Evolutionary conservation across 1,140 invertebrate species (phyloP), one percentile per base, ranked within the genome.

Genomic region (Conopomorpha cramerella): DNA sequence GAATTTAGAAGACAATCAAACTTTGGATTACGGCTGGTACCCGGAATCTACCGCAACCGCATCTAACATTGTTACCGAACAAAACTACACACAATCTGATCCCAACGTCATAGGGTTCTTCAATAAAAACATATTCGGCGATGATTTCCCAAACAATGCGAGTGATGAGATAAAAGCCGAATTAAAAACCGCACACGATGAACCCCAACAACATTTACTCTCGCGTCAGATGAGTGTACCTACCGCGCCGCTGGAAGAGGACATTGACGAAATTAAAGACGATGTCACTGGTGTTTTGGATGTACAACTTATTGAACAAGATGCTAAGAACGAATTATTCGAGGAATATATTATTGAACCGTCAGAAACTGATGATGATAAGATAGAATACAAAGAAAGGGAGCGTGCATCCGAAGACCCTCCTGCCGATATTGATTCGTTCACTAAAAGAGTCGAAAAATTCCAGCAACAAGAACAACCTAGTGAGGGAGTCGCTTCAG

Each of bases 311-410:
- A 74, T 74, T 39, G 70, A 74, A 45, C 59, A 61, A 52, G 70
- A 74, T 31, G 70, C 70, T 10, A 72, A 59, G 14, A 60, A 65
- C 43, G 66, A 74, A 18, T 74, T 72, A 38, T 62, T 53, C 38
- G 64, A 70, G 19, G 67, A 70, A 29, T 70, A 56, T 29, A 46
- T 63, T 1, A 62, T 73, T 10, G 66, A 76, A 38, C 68, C 71
- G 13, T 61, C 58, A 2, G 58, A 63, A 50, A 58, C 63, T 1
- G 66, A 71, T 38, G 65, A 70, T 31, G 56, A 65, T 43, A 68
- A 64, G 51, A 62, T 56, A 12, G 63, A 65, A 37, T 52, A 40
- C 31, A 62, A 43, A 36, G 57, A 59, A 44, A 33, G 49, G 0
- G 51, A 50, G 36, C 53, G 35, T 39, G 55, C 42, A 32, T 47